These are phyloP conservation scores for Xenentodon cancila DNA, from an alignment of 2,797 vertebrate species.

Conservation along the genomic window DNA sequence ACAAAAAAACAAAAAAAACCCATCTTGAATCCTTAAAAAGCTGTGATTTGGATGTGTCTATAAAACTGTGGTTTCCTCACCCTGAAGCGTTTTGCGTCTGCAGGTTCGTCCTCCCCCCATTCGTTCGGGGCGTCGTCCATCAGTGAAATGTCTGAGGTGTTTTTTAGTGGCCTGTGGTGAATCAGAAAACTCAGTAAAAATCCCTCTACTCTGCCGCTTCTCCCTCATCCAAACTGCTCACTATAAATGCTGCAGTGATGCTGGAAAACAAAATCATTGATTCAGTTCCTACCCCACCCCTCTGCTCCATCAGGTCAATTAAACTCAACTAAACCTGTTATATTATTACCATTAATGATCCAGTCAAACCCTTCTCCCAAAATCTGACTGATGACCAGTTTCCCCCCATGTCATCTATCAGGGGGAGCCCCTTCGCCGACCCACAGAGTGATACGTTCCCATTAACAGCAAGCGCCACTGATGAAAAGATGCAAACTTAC, in stretches of 20 bases:
- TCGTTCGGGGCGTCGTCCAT: constrained; percentile 97
- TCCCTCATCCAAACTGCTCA: constrained; percentile 33
- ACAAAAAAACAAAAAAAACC: not conserved
- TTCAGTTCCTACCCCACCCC: constrained; percentile 59
- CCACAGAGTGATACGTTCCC: constrained; percentile 6
- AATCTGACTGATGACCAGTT: constrained; percentile 43
- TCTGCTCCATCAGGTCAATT: constrained; percentile 55
- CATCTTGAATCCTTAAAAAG: not conserved
- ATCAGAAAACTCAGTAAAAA: constrained; percentile 58
- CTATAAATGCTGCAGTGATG: constrained; percentile 40
- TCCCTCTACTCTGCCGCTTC: constrained; percentile 26
- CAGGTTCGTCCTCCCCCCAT: constrained; percentile 91
- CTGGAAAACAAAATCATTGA: constrained; percentile 66
- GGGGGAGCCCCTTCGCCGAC: constrained; percentile 20
- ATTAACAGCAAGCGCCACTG: not conserved
- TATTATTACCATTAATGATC: constrained; percentile 67
- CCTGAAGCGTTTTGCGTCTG: constrained; percentile 92
- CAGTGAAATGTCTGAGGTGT: constrained; percentile 90
- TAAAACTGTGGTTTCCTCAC: constrained; percentile 72
- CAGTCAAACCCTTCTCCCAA: constrained; percentile 24
- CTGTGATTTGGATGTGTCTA: too few relatives aligned
- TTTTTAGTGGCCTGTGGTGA: constrained; percentile 91
- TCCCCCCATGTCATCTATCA: constrained; percentile 23
- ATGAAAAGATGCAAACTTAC: constrained; percentile 82
- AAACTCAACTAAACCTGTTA: constrained; percentile 54